Percentiles rank a stretch among this genome's conserved stretches.
phyloP scores from a whole-genome alignment of 2,113 vertebrate species.

The Cyprinus carpio region DNA sequence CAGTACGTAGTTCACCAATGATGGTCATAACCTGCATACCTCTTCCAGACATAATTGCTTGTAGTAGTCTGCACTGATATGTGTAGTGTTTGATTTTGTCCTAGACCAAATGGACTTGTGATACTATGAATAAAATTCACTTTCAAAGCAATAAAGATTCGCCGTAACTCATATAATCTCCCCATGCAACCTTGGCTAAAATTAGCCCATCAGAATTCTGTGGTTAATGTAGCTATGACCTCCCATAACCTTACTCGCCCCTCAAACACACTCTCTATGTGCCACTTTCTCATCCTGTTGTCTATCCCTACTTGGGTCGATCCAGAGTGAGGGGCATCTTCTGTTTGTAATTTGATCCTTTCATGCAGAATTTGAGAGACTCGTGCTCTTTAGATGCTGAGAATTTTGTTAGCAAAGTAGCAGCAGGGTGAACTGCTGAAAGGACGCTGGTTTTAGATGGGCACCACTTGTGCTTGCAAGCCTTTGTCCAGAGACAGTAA shows the following conservation, averaged over 20 bases:
- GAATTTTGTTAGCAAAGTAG: background rate
- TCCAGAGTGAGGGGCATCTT: background rate
- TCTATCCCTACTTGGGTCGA: background rate
- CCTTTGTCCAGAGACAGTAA: background rate
- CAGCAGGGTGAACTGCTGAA: background rate
- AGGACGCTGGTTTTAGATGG: background rate
- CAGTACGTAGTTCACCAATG: background rate
- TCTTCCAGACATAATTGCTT: background rate
- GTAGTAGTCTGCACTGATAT: background rate
- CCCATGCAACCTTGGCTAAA: slow-evolving; percentile 67
- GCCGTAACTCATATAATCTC: slow-evolving; percentile 28
- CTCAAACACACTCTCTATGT: slow-evolving; percentile 48
- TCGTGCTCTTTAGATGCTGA: slow-evolving; percentile 8
- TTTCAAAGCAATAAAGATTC: slow-evolving; percentile 42
- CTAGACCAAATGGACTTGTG: background rate
- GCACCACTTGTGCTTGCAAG: background rate
- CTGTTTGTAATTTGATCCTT: background rate
- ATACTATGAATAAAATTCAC: slow-evolving; percentile 54
- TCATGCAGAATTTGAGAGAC: background rate
- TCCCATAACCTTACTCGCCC: slow-evolving; percentile 59
- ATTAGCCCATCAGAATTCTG: slow-evolving; percentile 57
- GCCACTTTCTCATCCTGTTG: slow-evolving; percentile 16
- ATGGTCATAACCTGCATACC: background rate
- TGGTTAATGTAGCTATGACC: slow-evolving; percentile 47
- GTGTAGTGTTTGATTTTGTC: background rate